Evolutionary conservation across 2,113 vertebrate species (phyloP).

Genomic region (Hepsetus odoe): DNA sequence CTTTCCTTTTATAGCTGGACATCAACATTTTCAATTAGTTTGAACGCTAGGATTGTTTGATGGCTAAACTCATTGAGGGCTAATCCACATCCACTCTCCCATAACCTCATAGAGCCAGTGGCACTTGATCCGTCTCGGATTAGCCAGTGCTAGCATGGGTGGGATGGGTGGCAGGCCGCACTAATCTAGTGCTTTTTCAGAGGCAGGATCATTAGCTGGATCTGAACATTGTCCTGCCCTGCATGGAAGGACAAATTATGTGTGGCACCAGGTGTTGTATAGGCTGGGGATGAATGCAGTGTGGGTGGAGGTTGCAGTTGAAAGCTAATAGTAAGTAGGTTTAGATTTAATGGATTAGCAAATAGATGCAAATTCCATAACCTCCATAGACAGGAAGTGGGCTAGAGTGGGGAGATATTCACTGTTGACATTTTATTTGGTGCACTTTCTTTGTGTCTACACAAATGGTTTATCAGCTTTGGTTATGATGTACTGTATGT

Average conservation of each 20-base stretch:
- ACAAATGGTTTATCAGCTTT: too few species aligned
- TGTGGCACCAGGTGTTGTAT: constrained; percentile 61
- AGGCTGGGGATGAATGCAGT: not conserved
- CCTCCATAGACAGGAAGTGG: not conserved
- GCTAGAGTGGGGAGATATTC: not conserved
- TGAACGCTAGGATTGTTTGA: not conserved
- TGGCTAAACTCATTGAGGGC: constrained; percentile 37
- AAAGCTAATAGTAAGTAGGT: constrained; percentile 41
- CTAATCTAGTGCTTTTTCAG: constrained; percentile 70
- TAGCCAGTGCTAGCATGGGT: constrained; percentile 49
- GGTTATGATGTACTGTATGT: too few species aligned
- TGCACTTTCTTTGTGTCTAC: too few species aligned
- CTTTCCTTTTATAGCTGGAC: constrained; percentile 13
- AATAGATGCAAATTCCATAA: not conserved
- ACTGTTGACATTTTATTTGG: not conserved
- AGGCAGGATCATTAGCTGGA: constrained; percentile 69
- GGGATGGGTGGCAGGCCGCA: not conserved
- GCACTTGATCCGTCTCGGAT: constrained; percentile 54
- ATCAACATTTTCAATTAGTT: constrained; percentile 46
- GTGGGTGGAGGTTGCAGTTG: not conserved
- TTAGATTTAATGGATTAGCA: constrained; percentile 41
- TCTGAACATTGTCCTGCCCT: constrained; percentile 43
- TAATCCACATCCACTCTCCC: constrained; percentile 34
- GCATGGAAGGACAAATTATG: constrained; percentile 53
- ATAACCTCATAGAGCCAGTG: constrained; percentile 7